These are phyloP conservation scores for Chelidonichthys spinosus DNA, from an alignment of 2,797 vertebrate species.

Conservation along the genomic window DNA sequence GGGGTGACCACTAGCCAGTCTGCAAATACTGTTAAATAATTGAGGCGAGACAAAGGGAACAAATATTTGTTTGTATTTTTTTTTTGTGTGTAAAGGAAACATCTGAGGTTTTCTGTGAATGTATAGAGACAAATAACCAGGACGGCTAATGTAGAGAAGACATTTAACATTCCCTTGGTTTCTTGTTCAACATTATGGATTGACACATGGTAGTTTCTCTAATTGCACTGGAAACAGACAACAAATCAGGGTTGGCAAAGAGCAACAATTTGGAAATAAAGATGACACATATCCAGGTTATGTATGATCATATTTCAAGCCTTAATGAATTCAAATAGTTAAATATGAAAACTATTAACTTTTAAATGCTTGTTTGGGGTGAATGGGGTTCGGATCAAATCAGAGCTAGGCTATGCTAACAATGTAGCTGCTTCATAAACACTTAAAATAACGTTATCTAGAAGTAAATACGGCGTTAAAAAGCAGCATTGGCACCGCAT, in stretches of 20 bases:
- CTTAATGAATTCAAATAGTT: background rate
- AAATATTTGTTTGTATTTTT: conserved; percentile 6
- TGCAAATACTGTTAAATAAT: conserved; percentile 21
- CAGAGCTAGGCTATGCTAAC: too few relatives aligned
- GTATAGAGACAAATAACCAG: conserved; percentile 14
- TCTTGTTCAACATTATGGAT: conserved; percentile 3
- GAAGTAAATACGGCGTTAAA: too few relatives aligned
- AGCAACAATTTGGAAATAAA: conserved; percentile 15
- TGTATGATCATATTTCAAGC: background rate
- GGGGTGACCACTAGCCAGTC: background rate
- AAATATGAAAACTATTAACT: too few relatives aligned
- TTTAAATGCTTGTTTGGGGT: too few relatives aligned
- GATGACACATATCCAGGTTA: background rate
- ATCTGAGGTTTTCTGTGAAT: conserved; percentile 1
- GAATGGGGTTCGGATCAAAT: too few relatives aligned
- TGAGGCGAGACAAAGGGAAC: conserved; percentile 9
- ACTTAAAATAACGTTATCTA: too few relatives aligned
- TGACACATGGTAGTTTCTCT: background rate
- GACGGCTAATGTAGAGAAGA: background rate
- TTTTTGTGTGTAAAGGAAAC: background rate
- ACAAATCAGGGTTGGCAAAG: conserved; percentile 1
- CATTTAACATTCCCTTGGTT: background rate
- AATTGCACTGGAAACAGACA: conserved; percentile 41
- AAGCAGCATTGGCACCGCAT: too few relatives aligned
- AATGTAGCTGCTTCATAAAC: too few relatives aligned